Evolutionary conservation across 37 sponge, comb jelly and placozoan species (phyloP).

Genomic region (Haliclona indistincta): DNA sequence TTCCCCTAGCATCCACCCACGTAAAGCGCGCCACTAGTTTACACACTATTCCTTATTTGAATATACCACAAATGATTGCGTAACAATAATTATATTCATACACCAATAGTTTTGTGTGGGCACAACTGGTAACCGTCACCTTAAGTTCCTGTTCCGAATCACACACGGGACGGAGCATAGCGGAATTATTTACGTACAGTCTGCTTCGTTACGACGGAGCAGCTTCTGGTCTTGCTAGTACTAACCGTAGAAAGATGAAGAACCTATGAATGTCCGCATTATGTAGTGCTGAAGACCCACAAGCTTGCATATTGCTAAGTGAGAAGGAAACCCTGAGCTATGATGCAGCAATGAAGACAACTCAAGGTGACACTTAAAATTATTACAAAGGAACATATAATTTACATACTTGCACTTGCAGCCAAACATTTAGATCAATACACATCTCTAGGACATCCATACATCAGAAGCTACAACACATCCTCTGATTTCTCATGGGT

Average conservation of each 20-base stretch:
- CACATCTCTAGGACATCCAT: slow-evolving; percentile 7
- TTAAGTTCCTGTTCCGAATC: too few relatives aligned
- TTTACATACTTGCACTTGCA: background rate
- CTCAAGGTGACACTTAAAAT: background rate
- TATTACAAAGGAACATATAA: background rate
- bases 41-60: too few relatives aligned
- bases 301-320: slow-evolving; percentile 1
- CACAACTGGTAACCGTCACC: too few relatives aligned
- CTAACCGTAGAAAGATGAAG: background rate
- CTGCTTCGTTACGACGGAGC: too few relatives aligned
- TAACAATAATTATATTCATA: too few relatives aligned
- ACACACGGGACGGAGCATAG: too few relatives aligned
- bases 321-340: background rate
- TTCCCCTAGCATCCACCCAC: too few relatives aligned
- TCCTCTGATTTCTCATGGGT: slow-evolving; percentile 3
- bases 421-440: background rate
- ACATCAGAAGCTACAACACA: background rate
- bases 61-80: too few relatives aligned
- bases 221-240: background rate
- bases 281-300: background rate
- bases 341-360: background rate
- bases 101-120: too few relatives aligned
- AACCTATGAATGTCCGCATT: background rate
- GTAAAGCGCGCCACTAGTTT: too few relatives aligned
- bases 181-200: too few relatives aligned